Percentiles rank a stretch among this genome's conserved stretches.
phyloP scores from a whole-genome alignment of 2,113 vertebrate species.

The Poicephalus meyeri region DNA sequence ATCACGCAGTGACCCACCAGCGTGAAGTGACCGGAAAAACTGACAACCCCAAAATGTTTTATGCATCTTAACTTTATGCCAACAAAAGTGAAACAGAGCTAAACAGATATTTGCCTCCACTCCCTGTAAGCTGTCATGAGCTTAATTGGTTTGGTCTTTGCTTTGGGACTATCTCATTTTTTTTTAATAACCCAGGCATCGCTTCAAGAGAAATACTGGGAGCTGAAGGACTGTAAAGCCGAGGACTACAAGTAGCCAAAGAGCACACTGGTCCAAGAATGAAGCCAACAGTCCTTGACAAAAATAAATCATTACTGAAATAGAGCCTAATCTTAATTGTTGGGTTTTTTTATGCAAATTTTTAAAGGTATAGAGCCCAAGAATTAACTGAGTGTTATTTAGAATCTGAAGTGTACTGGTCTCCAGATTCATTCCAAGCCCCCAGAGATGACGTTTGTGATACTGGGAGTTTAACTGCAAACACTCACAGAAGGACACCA shows the following conservation, averaged over 20 bases:
- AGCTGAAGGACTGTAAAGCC: background rate
- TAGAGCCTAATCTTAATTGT: background rate
- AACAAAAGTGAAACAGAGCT: background rate
- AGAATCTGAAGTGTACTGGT: background rate
- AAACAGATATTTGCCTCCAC: background rate
- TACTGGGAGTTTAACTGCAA: background rate
- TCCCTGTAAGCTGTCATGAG: background rate
- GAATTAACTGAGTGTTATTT: background rate
- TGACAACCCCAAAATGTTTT: background rate
- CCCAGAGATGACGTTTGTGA: background rate
- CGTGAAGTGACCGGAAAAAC: background rate
- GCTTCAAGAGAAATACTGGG: background rate
- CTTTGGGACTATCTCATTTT: background rate
- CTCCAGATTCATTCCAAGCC: background rate
- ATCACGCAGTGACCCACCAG: background rate
- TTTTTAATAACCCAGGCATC: fast-evolving
- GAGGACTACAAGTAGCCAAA: background rate
- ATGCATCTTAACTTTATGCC: background rate
- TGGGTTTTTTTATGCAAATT: background rate
- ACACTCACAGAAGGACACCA: background rate
- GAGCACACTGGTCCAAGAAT: background rate
- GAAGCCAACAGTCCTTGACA: background rate
- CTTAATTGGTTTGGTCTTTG: background rate
- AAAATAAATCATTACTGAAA: background rate
- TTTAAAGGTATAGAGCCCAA: background rate